Percentiles rank a stretch among this genome's conserved stretches.
Evolutionary conservation across 2,888 invertebrate species (phyloP).

Genomic region (Lacanobia wlatinum): DNA sequence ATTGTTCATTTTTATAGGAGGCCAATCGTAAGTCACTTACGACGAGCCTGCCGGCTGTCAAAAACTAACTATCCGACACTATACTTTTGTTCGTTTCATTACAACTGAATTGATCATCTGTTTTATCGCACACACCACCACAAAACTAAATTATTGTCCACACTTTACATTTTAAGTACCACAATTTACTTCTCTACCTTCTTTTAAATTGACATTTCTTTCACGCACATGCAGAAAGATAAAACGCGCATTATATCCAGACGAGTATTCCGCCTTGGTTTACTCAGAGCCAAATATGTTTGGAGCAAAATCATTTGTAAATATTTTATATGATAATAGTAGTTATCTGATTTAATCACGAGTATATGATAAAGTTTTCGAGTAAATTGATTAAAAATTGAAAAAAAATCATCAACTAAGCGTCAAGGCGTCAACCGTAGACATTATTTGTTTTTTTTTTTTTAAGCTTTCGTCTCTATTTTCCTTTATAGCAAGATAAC

Average conservation of each 20-base stretch:
- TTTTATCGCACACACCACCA: constrained; percentile 67
- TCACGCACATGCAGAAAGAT: constrained; percentile 87
- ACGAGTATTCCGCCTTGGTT: constrained; percentile 68
- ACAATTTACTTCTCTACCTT: constrained; percentile 76
- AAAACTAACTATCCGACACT: constrained; percentile 79
- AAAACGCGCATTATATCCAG: constrained; percentile 80
- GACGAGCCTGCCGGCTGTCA: constrained; percentile 89
- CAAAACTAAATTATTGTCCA: constrained; percentile 64
- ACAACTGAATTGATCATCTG: constrained; percentile 75
- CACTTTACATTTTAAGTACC: constrained; percentile 80
- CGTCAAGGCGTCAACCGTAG: constrained; percentile 88
- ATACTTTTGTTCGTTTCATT: constrained; percentile 84
- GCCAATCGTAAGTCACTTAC: constrained; percentile 78
- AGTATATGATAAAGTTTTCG: constrained; percentile 60
- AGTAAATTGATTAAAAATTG: constrained; percentile 68
- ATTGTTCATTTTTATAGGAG: constrained; percentile 88
- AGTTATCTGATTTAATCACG: constrained; percentile 67
- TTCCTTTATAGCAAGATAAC: neutral
- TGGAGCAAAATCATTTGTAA: constrained; percentile 76
- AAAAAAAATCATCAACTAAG: constrained; percentile 79
- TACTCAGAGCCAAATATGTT: constrained; percentile 62
- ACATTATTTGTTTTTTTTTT: constrained; percentile 69
- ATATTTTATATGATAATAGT: constrained; percentile 59
- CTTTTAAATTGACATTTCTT: constrained; percentile 84
- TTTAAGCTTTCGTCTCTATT: constrained; percentile 56